Evolutionary conservation across 1,140 invertebrate species (phyloP), one percentile per base, ranked within the genome.

Genomic region (Cheumatopsyche charites): DNA sequence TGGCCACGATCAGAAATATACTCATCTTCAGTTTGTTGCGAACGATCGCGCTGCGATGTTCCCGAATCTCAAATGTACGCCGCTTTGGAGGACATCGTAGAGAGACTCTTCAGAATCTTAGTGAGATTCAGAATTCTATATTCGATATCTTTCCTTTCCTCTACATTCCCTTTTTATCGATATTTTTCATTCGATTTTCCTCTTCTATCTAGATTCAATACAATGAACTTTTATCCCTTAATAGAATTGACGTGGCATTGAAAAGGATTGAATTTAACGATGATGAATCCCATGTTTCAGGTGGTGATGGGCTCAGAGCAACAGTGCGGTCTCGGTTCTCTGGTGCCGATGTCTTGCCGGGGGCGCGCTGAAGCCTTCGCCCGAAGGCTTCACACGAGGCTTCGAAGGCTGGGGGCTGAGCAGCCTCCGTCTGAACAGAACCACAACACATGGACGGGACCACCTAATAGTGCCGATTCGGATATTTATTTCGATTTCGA

Each of bases 331-430:
- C 79, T 85, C 75, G 82, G 82, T 70, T 84, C 83, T 66, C 78
- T 85, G 68, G 77, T 85, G 79, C 83, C 83, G 72, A 90, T 90
- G 86, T 92, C 90, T 79, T 94, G 91, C 79, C 87, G 91, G 49
- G 89, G 89, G 29, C 85, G 90, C 66, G 91, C 91, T 15, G 92
- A 92, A 79, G 90, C 91, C 45, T 92, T 94, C 78, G 92, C 92
- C 58, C 84, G 90, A 69, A 88, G 89, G 77, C 83, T 94, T 66
- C 91, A 92, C 76, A 87, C 87, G 25, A 88, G 90, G 71, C 82
- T 94, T 66, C 87, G 88, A 71, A 89, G 89, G 47, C 83, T 93
- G 62, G 89, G 88, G 15, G 80, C 84, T 52, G 83, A 88, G 61
- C 78, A 82, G 13, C 42, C 72, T 0, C 72, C 67, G 19, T 78